Evolutionary conservation across 1,140 invertebrate species (phyloP), one percentile per base, ranked within the genome.

Genomic region (Papilio dardanus): DNA sequence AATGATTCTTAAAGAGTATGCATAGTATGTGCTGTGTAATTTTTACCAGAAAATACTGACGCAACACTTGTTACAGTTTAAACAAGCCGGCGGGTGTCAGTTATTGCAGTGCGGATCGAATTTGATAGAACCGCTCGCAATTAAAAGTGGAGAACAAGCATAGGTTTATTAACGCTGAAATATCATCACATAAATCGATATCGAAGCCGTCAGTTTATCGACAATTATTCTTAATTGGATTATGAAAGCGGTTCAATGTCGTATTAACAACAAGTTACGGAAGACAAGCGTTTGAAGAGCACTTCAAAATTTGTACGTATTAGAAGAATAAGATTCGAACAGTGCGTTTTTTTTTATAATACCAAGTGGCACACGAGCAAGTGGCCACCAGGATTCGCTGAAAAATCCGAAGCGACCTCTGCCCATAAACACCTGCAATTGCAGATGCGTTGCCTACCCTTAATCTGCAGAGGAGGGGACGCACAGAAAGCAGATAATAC

Each of bases 181-280:
- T 93, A 93, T 93, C 91, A 87, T 88, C 89, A 83, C 90, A 92
- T 93, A 93, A 93, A 93, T 93, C 90, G 91, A 89, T 86, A 91
- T 88, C 83, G 81, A 80, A 83, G 82, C 90, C 88, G 91, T 93
- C 91, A 91, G 88, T 93, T 92, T 91, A 91, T 90, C 91, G 91
- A 93, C 89, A 90, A 93, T 93, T 92, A 92, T 91, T 89, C 90
- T 90, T 93, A 93, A 93, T 93, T 93, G 91, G 91, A 92, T 92
- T 93, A 93, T 91, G 89, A 91, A 90, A 92, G 89, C 88, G 85
- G 86, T 87, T 79, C 84, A 80, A 78, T 86, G 74, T 87, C 82
- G 74, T 71, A 54, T 31, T 78, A 79, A 83, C 50, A 75, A 69
- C 8, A 3, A 76, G 83, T 80, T 28, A 71, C 24, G 42, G 71